Conservation (phyloP, 2,113 vertebrate genomes). For the Callithrix jacchus region DNA sequence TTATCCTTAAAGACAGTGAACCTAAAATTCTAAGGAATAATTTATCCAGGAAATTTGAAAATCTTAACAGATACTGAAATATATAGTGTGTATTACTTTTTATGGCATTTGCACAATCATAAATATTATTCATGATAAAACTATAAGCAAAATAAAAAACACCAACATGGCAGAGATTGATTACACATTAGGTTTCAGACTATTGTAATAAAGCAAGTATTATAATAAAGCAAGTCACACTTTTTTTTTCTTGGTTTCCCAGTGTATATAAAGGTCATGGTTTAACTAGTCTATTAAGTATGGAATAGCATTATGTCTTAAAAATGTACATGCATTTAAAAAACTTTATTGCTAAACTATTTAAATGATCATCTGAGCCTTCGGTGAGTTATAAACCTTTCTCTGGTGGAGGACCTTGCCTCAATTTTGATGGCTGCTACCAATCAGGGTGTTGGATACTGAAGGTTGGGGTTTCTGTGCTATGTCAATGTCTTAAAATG, state of each 20-base stretch:
- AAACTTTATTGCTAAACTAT: not conserved
- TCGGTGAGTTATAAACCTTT: not conserved
- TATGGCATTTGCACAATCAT: not conserved
- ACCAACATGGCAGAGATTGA: not conserved
- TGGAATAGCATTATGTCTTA: not conserved
- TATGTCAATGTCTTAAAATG: not conserved
- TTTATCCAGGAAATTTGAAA: not conserved
- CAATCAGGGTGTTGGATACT: not conserved
- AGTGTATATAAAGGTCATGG: not conserved
- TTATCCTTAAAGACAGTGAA: not conserved
- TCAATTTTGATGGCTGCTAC: not conserved
- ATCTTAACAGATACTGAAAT: not conserved
- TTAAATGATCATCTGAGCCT: not conserved
- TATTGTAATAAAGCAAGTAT: not conserved
- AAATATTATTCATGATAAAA: not conserved
- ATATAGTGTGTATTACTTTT: not conserved
- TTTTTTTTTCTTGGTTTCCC: not conserved
- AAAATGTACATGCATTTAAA: not conserved
- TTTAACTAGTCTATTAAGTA: not conserved
- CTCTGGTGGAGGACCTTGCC: not conserved
- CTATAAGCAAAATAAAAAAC: constrained; percentile 7
- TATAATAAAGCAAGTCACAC: not conserved
- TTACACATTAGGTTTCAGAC: not conserved
- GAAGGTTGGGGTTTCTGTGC: not conserved
- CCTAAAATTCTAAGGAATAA: not conserved